These are phyloP conservation scores for Procambarus clarkii DNA, from an alignment of 1,140 invertebrate species.

Conservation along the genomic window DNA sequence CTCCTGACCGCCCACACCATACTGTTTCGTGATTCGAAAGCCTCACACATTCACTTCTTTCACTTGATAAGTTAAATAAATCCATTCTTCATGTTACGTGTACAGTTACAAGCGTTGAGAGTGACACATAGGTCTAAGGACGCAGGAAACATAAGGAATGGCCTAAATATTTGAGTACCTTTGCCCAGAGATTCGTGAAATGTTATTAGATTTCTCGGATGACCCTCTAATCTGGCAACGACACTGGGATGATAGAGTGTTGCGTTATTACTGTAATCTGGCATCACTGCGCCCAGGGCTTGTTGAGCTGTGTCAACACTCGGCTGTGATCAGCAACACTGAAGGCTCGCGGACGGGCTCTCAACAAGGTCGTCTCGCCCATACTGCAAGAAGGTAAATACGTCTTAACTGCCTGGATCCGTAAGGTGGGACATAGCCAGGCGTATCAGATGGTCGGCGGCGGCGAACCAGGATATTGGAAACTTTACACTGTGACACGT, in stretches of 20 bases:
- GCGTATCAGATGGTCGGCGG: background rate
- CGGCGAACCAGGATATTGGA: conserved; percentile 52
- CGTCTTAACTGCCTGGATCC: background rate
- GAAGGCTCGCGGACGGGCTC: conserved; percentile 3
- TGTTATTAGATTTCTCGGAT: conserved; percentile 51
- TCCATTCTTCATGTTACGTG: background rate
- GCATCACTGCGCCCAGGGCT: conserved; percentile 52
- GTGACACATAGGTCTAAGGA: background rate
- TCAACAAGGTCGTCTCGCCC: background rate
- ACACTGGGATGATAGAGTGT: conserved; percentile 64
- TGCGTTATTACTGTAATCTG: conserved; percentile 64
- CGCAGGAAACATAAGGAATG: conserved; percentile 12
- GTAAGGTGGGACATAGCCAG: background rate
- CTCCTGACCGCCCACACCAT: background rate
- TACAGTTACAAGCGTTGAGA: conserved; percentile 17
- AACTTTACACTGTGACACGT: conserved; percentile 49
- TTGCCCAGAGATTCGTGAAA: conserved; percentile 48
- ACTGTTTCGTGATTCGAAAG: background rate
- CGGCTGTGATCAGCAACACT: conserved; percentile 53
- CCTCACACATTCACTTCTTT: background rate
- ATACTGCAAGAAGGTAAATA: background rate
- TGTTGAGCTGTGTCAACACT: conserved; percentile 65
- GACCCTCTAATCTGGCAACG: conserved; percentile 63
- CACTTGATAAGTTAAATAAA: conserved; percentile 7
- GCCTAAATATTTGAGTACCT: conserved; percentile 6